Conservation (phyloP, 2,113 vertebrate species). For the Thunnus thynnus region DNA sequence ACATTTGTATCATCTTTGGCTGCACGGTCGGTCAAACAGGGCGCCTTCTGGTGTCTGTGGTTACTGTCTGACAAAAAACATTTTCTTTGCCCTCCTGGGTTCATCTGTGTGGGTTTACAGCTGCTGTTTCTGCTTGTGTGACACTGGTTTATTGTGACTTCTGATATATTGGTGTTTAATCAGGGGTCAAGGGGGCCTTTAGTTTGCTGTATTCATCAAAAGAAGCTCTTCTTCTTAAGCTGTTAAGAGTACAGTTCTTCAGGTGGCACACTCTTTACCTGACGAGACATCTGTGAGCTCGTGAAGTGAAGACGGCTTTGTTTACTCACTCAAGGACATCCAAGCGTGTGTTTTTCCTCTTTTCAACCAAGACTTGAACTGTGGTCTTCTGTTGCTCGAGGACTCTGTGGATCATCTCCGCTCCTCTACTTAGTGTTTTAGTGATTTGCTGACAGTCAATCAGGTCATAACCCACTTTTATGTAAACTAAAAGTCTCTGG, state of each 20-base stretch:
- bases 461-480: no score
- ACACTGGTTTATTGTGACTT: neutral
- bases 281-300: neutral
- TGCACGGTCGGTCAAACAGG: neutral
- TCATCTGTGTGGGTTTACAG: neutral
- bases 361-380: no score
- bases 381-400: no score
- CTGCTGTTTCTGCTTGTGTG: neutral
- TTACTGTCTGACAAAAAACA: neutral
- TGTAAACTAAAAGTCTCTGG: no score
- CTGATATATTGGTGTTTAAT: neutral
- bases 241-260: neutral
- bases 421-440: no score
- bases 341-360: neutral
- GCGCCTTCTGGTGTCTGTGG: neutral
- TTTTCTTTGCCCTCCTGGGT: no score
- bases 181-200: neutral
- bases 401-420: no score
- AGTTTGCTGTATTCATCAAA: neutral
- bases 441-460: no score
- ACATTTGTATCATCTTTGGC: neutral
- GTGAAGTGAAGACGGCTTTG: neutral
- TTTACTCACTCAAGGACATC: conserved; percentile 4
- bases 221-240: neutral
- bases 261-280: neutral